Percentiles rank a stretch among this genome's conserved stretches.
Conservation (phyloP, 2,797 vertebrate species). For the Tapirus indicus region DNA sequence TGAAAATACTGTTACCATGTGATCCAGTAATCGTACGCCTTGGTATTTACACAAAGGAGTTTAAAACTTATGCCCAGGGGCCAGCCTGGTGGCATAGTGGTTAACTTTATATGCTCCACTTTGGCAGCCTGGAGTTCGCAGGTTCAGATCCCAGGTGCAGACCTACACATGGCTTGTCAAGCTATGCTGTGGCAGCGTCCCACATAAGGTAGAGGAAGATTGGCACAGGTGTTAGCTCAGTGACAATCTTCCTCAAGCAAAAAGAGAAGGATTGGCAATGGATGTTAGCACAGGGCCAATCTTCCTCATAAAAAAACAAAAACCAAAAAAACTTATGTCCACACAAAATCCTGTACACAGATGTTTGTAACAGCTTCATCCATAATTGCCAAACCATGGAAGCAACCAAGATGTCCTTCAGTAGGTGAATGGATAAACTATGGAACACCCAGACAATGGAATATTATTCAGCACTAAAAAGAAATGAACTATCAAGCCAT, state of each 20-base stretch:
- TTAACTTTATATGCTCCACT: too few relatives aligned
- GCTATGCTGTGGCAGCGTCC: too few relatives aligned
- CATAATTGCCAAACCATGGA: background rate
- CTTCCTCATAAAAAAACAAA: too few relatives aligned
- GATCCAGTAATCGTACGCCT: background rate
- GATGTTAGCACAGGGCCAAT: too few relatives aligned
- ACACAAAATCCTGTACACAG: background rate
- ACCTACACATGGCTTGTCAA: too few relatives aligned
- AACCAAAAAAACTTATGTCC: background rate
- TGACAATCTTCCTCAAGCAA: too few relatives aligned
- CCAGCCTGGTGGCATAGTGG: too few relatives aligned
- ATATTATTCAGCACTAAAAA: background rate
- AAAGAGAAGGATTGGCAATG: too few relatives aligned
- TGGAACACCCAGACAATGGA: background rate
- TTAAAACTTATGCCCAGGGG: background rate
- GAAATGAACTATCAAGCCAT: background rate
- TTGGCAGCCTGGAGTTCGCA: too few relatives aligned
- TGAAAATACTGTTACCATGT: background rate
- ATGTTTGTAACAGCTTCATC: background rate
- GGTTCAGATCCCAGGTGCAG: too few relatives aligned
- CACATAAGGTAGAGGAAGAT: too few relatives aligned
- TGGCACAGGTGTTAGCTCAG: too few relatives aligned
- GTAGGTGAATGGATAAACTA: background rate
- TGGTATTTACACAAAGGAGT: background rate
- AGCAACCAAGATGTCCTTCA: background rate